Evolutionary conservation across 2,888 invertebrate species (phyloP).

Genomic region (Folsomia manolachei): DNA sequence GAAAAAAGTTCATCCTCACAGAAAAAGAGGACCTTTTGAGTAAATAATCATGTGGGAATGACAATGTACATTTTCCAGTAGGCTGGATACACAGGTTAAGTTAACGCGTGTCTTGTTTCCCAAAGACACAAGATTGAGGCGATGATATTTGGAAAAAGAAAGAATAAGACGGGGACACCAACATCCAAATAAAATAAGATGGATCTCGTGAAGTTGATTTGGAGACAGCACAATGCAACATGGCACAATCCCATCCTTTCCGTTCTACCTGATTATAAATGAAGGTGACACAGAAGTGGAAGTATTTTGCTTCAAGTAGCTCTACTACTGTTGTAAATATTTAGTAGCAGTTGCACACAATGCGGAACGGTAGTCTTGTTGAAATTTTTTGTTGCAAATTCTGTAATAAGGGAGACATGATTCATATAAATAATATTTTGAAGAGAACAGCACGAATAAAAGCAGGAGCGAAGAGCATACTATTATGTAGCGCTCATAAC

Average conservation of each 20-base stretch:
- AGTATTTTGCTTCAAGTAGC: not conserved
- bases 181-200: slow-evolving; percentile 12
- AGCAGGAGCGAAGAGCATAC: too few relatives aligned
- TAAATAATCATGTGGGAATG: slow-evolving; percentile 12
- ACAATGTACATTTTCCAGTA: slow-evolving; percentile 1
- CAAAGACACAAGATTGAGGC: slow-evolving; percentile 19
- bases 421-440: too few relatives aligned
- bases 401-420: too few relatives aligned
- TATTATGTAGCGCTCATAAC: too few relatives aligned
- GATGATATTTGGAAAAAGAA: not conserved
- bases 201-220: not conserved
- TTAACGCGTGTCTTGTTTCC: slow-evolving; percentile 24
- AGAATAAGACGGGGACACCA: slow-evolving; percentile 12
- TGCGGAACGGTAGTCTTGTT: not conserved
- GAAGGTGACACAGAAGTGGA: slow-evolving; percentile 21
- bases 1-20: not conserved
- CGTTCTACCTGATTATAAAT: slow-evolving; percentile 22
- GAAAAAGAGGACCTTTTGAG: not conserved
- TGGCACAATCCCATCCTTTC: not conserved
- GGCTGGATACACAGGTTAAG: not conserved
- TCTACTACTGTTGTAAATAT: not conserved
- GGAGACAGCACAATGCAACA: slow-evolving; percentile 14
- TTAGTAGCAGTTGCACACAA: too few relatives aligned
- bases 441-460: too few relatives aligned
- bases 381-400: too few relatives aligned